phyloP scores from a whole-genome alignment of 2,888 invertebrate genomes.

The Pemphredon lugubris region DNA sequence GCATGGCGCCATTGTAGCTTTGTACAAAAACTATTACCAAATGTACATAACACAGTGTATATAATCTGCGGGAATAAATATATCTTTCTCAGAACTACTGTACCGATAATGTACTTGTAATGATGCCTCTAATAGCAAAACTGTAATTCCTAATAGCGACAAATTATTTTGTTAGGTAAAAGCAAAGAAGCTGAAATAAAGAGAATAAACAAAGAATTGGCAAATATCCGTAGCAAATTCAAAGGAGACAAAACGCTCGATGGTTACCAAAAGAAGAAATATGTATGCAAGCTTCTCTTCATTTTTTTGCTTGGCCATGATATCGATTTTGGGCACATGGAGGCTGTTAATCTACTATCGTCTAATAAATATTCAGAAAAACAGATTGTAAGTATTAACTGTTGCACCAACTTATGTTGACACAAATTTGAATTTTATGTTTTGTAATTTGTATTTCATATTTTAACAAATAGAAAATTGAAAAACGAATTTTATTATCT shows the following conservation, averaged over 20 bases:
- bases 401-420: no score
- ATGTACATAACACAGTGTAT: not conserved
- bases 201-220: slow-evolving; percentile 99
- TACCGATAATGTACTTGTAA: no score
- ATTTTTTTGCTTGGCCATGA: slow-evolving; percentile 99
- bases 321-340: slow-evolving; percentile 99
- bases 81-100: no score
- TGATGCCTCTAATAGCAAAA: no score
- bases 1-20: slow-evolving; percentile 69
- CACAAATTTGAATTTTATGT: no score
- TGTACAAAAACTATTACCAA: slow-evolving; percentile 35
- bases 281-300: slow-evolving; percentile 99
- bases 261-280: slow-evolving; percentile 99
- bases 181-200: slow-evolving; percentile 99
- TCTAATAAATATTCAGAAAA: slow-evolving; percentile 99
- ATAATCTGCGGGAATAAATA: not conserved
- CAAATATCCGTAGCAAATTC: slow-evolving; percentile 99
- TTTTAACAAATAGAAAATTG: no score
- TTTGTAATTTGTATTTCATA: not conserved
- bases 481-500: no score
- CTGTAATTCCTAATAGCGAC: not conserved
- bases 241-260: slow-evolving; percentile 99
- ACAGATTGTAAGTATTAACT: slow-evolving; percentile 91
- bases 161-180: slow-evolving; percentile 86
- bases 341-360: slow-evolving; percentile 99